Conservation (phyloP, 2,113 vertebrate genomes). For the Plotosus lineatus region DNA sequence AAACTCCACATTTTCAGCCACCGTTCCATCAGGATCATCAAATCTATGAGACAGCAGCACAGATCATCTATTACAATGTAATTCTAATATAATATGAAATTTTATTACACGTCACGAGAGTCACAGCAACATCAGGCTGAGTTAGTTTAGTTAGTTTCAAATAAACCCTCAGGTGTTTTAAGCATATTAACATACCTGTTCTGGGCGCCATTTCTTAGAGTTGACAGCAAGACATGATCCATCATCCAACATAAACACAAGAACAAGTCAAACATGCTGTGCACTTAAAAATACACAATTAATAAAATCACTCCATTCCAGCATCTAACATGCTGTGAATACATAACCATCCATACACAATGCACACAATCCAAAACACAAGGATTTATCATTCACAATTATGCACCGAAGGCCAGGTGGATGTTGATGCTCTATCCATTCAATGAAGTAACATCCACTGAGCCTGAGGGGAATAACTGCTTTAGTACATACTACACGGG, state of each 20-base stretch:
- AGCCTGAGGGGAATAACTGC: too few relatives aligned
- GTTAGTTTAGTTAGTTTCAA: background rate
- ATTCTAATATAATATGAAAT: background rate
- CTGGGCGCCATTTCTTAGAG: constrained; percentile 68
- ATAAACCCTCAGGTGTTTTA: background rate
- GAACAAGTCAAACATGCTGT: constrained; percentile 72
- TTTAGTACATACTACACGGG: too few relatives aligned
- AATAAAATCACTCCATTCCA: constrained; percentile 49
- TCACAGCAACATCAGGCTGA: background rate
- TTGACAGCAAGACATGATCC: constrained; percentile 51
- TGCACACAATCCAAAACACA: background rate
- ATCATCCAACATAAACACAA: constrained; percentile 56
- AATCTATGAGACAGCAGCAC: constrained; percentile 68
- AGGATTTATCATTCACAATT: too few relatives aligned
- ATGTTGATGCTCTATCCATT: too few relatives aligned
- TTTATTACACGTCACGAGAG: background rate
- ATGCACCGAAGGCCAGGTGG: too few relatives aligned
- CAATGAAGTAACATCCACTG: too few relatives aligned
- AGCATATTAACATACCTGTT: constrained; percentile 66
- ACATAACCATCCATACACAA: background rate
- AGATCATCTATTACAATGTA: background rate
- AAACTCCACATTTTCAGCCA: constrained; percentile 82
- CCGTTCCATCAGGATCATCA: constrained; percentile 74
- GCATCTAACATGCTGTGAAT: constrained; percentile 16
- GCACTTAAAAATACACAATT: constrained; percentile 60